These are phyloP conservation scores for Callochromis pleurospilus DNA, from an alignment of 2,113 vertebrate species.

Conservation along the genomic window DNA sequence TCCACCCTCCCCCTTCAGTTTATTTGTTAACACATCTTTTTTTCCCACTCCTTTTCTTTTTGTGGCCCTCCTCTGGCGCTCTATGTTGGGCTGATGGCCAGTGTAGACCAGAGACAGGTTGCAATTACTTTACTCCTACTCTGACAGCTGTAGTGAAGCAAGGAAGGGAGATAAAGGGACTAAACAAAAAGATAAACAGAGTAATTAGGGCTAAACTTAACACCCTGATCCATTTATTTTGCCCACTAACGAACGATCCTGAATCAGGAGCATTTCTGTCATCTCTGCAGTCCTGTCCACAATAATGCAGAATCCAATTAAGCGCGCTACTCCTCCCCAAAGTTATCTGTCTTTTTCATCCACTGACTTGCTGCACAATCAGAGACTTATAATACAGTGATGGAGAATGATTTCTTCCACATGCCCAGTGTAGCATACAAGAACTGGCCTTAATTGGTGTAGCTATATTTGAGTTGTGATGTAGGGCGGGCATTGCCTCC, in stretches of 20 bases:
- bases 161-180: not conserved
- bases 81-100: constrained; percentile 34
- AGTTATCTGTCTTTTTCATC: not conserved
- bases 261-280: not conserved
- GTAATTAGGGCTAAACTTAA: not conserved
- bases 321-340: not conserved
- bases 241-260: not conserved
- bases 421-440: constrained; percentile 30
- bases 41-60: not conserved
- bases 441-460: constrained; percentile 57
- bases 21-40: not conserved
- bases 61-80: not conserved
- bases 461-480: constrained; percentile 61
- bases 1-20: not conserved
- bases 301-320: not conserved
- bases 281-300: not conserved
- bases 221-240: not conserved
- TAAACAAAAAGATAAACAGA: not conserved
- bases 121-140: constrained; percentile 55
- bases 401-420: constrained; percentile 5
- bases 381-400: constrained; percentile 4
- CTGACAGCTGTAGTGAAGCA: constrained; percentile 2
- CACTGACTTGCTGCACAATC: not conserved
- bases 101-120: constrained; percentile 48
- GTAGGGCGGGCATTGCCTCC: constrained; percentile 50